These are phyloP conservation scores for Streblospio benedicti DNA, from an alignment of 1,140 invertebrate genomes.

Conservation along the genomic window DNA sequence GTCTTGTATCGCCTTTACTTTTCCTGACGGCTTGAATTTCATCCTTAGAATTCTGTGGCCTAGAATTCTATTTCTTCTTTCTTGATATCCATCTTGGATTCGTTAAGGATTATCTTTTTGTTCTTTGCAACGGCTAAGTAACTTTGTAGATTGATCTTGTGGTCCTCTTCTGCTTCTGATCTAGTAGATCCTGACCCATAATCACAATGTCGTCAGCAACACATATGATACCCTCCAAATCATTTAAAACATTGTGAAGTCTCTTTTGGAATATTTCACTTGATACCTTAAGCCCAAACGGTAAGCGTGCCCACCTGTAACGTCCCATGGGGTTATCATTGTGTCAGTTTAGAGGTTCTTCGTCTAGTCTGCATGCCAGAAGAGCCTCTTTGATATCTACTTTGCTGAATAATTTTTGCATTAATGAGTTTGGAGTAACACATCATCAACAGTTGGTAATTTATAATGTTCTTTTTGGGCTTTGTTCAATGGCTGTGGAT, in stretches of 20 bases:
- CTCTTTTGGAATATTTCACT: background rate
- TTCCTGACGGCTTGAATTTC: background rate
- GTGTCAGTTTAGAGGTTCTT: too few species aligned
- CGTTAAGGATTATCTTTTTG: too few species aligned
- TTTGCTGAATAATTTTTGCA: conserved; percentile 25
- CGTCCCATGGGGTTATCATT: background rate
- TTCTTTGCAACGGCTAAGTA: too few species aligned
- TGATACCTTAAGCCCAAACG: background rate
- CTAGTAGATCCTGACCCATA: too few species aligned
- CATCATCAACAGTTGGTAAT: conserved; percentile 25
- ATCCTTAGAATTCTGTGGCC: background rate
- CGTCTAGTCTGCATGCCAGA: conserved; percentile 22
- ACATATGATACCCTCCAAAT: background rate
- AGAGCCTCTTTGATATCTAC: conserved; percentile 22
- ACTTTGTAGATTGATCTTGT: too few species aligned
- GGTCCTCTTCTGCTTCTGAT: too few species aligned
- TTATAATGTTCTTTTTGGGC: too few species aligned
- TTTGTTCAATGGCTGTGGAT: too few species aligned
- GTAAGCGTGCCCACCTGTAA: background rate
- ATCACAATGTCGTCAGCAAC: background rate
- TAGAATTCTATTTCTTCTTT: too few species aligned
- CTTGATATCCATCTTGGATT: too few species aligned
- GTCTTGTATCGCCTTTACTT: background rate
- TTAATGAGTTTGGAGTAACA: conserved; percentile 22
- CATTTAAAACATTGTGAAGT: background rate